A percentile compares a stretch with the other conserved stretches of the same genome.
Evolutionary conservation across 2,113 vertebrate genomes (phyloP).

Genomic region (Emydocephalus ijimae): DNA sequence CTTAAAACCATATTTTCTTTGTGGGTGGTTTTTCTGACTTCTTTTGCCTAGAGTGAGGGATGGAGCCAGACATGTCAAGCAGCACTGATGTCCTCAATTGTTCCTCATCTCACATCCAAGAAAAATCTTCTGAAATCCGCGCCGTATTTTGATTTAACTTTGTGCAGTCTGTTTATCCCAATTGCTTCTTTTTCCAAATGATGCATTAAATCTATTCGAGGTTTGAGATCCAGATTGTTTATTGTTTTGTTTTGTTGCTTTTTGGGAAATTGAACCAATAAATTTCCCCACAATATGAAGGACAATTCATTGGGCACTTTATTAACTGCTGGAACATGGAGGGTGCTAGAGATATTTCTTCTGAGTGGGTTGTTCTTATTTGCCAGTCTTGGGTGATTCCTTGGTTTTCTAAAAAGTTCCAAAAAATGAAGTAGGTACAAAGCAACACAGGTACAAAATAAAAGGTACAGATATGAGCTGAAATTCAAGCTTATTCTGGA

Average conservation of each 20-base stretch:
- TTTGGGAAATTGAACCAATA: not conserved
- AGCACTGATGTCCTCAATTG: not conserved
- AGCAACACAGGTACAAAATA: not conserved
- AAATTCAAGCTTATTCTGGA: not conserved
- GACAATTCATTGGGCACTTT: not conserved
- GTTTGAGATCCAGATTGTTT: not conserved
- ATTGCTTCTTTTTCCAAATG: not conserved
- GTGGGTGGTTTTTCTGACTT: conserved; percentile 20
- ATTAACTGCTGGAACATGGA: not conserved
- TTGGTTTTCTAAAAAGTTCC: not conserved
- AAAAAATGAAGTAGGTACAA: not conserved
- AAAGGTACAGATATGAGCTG: not conserved
- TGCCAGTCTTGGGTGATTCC: not conserved
- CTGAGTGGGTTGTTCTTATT: not conserved
- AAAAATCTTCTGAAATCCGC: not conserved
- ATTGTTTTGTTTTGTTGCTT: not conserved
- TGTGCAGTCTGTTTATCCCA: not conserved
- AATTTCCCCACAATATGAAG: not conserved
- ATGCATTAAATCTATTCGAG: not conserved
- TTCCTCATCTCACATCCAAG: not conserved
- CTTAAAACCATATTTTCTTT: conserved; percentile 41
- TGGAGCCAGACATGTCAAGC: not conserved
- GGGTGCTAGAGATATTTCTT: not conserved
- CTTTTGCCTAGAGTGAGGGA: not conserved
- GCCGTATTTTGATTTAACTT: not conserved